Evolutionary conservation across 2,113 vertebrate genomes (phyloP).

Genomic region (Cichladusa arquata): DNA sequence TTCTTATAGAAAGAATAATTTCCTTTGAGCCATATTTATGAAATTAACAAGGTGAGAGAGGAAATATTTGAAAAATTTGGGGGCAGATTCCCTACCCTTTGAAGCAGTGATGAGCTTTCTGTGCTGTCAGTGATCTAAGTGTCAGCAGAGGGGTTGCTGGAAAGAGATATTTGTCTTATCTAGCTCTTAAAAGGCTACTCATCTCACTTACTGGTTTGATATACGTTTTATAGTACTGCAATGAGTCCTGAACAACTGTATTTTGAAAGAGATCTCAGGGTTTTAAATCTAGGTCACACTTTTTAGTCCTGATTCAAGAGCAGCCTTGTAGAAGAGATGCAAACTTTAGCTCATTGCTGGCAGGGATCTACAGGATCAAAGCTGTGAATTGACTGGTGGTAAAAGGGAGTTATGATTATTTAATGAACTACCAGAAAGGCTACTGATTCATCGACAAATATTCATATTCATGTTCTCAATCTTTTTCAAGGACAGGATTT

Average conservation of each 20-base stretch:
- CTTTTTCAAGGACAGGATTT: not conserved
- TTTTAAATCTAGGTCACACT: not conserved
- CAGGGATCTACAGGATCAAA: not conserved
- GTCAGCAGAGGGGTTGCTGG: not conserved
- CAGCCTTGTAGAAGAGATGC: not conserved
- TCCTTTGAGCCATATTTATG: slow-evolving; percentile 9
- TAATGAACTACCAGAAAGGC: not conserved
- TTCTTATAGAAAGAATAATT: not conserved
- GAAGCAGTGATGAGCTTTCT: slow-evolving; percentile 6
- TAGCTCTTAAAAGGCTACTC: not conserved
- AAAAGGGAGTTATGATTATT: not conserved
- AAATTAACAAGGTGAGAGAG: slow-evolving; percentile 3
- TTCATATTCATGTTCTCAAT: not conserved
- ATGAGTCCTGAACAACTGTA: not conserved
- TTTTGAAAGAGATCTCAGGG: not conserved
- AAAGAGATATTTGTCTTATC: not conserved
- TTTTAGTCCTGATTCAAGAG: not conserved
- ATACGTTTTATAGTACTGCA: not conserved
- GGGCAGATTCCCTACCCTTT: not conserved
- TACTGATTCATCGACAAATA: not conserved
- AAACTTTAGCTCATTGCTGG: not conserved
- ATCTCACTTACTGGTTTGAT: not conserved
- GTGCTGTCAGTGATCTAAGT: not conserved
- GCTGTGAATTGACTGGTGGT: not conserved
- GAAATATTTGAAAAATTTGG: slow-evolving; percentile 14